Evolutionary conservation across 2,888 invertebrate genomes (phyloP).

Genomic region (Cheilosia grossa): DNA sequence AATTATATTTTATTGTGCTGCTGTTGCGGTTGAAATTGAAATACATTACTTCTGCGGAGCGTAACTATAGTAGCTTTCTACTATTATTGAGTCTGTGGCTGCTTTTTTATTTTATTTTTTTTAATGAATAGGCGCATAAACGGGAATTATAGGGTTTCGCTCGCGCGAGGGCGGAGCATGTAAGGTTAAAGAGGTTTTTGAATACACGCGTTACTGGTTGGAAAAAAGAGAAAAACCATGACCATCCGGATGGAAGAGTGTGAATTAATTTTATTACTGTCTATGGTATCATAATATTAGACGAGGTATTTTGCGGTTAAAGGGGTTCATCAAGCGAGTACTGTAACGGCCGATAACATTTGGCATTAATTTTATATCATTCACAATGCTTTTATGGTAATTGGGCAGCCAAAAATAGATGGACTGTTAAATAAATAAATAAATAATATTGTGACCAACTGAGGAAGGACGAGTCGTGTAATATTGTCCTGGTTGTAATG

Average conservation of each 20-base stretch:
- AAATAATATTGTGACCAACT: no score
- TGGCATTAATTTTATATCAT: no score
- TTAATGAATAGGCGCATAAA: slow-evolving; percentile 57
- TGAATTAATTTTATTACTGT: slow-evolving; percentile 44
- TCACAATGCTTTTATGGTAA: no score
- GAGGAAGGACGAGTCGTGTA: no score
- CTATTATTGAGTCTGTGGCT: not conserved
- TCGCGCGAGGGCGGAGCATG: slow-evolving; percentile 16
- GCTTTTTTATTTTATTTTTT: slow-evolving; percentile 38
- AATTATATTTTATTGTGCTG: slow-evolving; percentile 62
- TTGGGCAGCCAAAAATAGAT: no score
- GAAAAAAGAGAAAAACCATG: not conserved
- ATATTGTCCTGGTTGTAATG: no score
- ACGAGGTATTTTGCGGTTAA: not conserved
- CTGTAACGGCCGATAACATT: no score
- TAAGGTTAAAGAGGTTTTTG: slow-evolving; percentile 56
- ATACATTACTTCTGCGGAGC: slow-evolving; percentile 60
- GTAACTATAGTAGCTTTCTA: slow-evolving; percentile 1
- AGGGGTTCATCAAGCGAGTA: not conserved
- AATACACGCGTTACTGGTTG: slow-evolving; percentile 34
- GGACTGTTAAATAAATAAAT: no score
- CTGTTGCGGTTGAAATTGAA: slow-evolving; percentile 70
- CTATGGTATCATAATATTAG: slow-evolving; percentile 11
- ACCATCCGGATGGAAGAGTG: slow-evolving; percentile 19
- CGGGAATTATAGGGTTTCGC: slow-evolving; percentile 49